These are phyloP conservation scores for Drosophila lacertosa DNA, from an alignment of 1,140 invertebrate species.

Conservation along the genomic window DNA sequence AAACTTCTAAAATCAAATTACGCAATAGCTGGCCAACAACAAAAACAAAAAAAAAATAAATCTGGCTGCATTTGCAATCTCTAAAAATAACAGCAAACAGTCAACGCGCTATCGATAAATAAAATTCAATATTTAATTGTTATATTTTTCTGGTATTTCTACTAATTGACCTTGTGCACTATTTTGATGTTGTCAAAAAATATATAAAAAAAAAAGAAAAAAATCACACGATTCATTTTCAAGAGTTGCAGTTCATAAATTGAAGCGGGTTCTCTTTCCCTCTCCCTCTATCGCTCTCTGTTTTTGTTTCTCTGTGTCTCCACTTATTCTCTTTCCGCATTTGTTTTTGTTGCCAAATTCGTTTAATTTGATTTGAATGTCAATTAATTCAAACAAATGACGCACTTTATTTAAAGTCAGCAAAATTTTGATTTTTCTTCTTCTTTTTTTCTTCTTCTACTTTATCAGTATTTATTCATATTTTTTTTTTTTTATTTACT, in stretches of 20 bases:
- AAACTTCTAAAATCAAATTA: conserved; percentile 38
- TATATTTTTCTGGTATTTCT: conserved; percentile 69
- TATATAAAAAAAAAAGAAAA: not conserved
- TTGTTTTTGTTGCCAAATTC: conserved; percentile 34
- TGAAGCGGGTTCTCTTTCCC: conserved; percentile 6
- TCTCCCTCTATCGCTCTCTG: not conserved
- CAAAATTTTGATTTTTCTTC: conserved; percentile 1
- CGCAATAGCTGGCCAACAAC: conserved; percentile 36
- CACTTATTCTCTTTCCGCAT: conserved; percentile 7
- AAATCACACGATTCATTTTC: conserved; percentile 54
- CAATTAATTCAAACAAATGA: conserved; percentile 65
- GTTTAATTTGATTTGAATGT: conserved; percentile 54
- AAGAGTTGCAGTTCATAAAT: conserved; percentile 48
- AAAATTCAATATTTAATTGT: conserved; percentile 54
- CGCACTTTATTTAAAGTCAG: conserved; percentile 55
- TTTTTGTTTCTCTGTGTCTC: not conserved
- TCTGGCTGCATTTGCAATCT: conserved; percentile 27
- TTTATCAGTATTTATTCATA: not conserved
- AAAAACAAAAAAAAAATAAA: not conserved
- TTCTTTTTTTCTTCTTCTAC: not conserved
- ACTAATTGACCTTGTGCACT: conserved; percentile 80
- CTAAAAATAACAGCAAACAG: conserved; percentile 9
- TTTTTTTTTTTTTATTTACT: not conserved
- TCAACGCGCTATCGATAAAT: conserved; percentile 37
- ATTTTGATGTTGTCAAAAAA: conserved; percentile 53